Base-by-base conservation (phyloP, 2,797 vertebrate genomes). In the Helicolenus hilgendorfi region DNA sequence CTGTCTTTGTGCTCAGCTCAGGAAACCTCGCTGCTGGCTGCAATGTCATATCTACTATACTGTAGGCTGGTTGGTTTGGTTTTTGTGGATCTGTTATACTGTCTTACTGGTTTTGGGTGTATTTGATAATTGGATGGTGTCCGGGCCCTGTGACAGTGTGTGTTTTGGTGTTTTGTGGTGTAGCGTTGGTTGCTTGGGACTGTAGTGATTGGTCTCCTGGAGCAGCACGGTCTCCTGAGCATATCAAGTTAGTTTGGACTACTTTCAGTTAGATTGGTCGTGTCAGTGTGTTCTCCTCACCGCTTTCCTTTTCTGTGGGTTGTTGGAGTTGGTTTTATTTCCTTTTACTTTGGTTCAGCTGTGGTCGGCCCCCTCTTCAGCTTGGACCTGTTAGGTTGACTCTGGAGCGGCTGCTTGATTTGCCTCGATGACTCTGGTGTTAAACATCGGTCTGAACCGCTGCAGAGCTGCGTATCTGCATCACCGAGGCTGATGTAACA, bases 401-500 rank as follows among this genome's bases (percentile, higher is more conserved):
- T 77, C 15, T 68, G 53, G 31, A 79, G 56, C n/a, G 14, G 20
- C 58, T 45, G 64, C 77, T 60, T 31, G 22, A 68, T 77, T 77
- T 74, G 76, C 81, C 78, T 77, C 49, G 4, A 35, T 79, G 72
- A 77, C 71, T 80, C 56, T 72, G 69, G 62, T 24, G 38, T 62
- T 86, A 38, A 14, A 18, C 33, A 27, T 49, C 33, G 56, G 79
- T 67, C 72, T 79, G 59, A 81, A 10, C 20, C 33, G 77, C 41
- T 80, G 4, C 60, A 35, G 81, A 87, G 86, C 84, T 85, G 85
- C 82, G 84, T 60, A 27, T 78, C 85, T 85, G 80, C 75, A 69
- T 77, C 77, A 31, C 26, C 64, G 67, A 64, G 79, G 84, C 87
- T 96, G 96, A 96, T 95, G 96, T 90, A 96, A 96, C 70, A 49